Conservation (phyloP, 2,113 vertebrate genomes). For the Nothocercus julius region DNA sequence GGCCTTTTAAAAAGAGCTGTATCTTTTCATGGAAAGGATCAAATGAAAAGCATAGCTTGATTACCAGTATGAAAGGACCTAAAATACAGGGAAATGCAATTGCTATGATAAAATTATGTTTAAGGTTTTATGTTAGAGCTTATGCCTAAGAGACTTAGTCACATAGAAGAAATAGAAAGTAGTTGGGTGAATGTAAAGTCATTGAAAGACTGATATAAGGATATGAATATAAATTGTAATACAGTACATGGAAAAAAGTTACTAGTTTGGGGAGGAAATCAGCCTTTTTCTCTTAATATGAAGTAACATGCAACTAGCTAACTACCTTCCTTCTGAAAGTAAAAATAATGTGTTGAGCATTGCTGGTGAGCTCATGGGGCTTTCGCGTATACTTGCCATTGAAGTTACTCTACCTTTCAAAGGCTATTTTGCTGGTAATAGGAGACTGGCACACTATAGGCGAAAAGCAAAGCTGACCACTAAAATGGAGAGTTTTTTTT, state of each 20-base stretch:
- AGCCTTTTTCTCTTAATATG: neutral
- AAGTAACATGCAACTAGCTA: neutral
- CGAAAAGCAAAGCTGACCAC: neutral
- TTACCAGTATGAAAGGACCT: neutral
- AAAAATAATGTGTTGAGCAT: neutral
- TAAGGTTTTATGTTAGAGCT: neutral
- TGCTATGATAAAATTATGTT: neutral
- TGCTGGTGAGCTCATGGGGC: neutral
- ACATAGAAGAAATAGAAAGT: neutral
- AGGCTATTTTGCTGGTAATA: neutral
- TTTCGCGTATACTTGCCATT: neutral
- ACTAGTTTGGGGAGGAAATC: neutral
- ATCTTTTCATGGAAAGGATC: neutral
- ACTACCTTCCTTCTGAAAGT: neutral
- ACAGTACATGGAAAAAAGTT: neutral
- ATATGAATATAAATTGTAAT: neutral
- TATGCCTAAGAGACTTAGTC: neutral
- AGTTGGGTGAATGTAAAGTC: neutral
- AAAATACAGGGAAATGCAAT: neutral
- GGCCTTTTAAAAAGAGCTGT: neutral
- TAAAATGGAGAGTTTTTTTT: fast-evolving
- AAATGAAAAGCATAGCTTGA: neutral
- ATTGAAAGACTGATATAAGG: neutral
- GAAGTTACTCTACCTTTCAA: neutral
- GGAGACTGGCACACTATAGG: neutral